Conservation (phyloP, 2,113 vertebrate genomes). For the Eurypyga helias region DNA sequence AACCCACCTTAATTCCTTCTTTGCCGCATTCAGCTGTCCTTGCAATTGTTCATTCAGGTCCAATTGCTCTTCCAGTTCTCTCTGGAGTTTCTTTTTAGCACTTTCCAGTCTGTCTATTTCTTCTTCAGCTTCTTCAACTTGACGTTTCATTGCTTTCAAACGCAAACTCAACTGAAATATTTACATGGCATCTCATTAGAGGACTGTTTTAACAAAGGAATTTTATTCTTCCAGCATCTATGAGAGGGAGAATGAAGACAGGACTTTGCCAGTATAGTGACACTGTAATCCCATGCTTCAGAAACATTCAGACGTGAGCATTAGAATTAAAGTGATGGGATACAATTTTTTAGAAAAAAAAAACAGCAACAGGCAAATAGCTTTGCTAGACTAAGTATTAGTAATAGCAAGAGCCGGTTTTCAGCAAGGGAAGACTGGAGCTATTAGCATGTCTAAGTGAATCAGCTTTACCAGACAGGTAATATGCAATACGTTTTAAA, state of each 20-base stretch:
- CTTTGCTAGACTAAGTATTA: background rate
- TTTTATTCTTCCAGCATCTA: slow-evolving; percentile 53
- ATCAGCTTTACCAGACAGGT: background rate
- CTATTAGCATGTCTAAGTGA: background rate
- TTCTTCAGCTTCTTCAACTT: slow-evolving; percentile 95
- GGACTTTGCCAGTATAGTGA: slow-evolving; percentile 38
- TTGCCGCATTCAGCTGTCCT: slow-evolving; percentile 86
- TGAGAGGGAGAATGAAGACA: slow-evolving; percentile 51
- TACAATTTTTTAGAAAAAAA: background rate
- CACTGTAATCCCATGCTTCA: slow-evolving; percentile 22
- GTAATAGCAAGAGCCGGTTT: background rate
- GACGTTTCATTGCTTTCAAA: slow-evolving; percentile 94
- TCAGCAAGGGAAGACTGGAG: background rate
- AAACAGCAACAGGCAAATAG: background rate
- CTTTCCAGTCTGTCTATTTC: slow-evolving; percentile 95
- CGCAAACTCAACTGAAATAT: slow-evolving; percentile 89
- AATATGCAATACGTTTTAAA: background rate
- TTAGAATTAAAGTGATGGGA: background rate
- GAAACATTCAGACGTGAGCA: background rate
- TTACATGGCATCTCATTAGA: slow-evolving; percentile 45
- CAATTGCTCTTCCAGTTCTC: slow-evolving; percentile 94
- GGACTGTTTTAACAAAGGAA: slow-evolving; percentile 19
- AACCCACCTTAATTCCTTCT: slow-evolving; percentile 87
- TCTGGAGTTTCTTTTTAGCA: slow-evolving; percentile 92
- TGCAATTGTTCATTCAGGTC: slow-evolving; percentile 93